Conservation (phyloP, 2,113 vertebrate genomes). For the Tangachromis dhanisi region DNA sequence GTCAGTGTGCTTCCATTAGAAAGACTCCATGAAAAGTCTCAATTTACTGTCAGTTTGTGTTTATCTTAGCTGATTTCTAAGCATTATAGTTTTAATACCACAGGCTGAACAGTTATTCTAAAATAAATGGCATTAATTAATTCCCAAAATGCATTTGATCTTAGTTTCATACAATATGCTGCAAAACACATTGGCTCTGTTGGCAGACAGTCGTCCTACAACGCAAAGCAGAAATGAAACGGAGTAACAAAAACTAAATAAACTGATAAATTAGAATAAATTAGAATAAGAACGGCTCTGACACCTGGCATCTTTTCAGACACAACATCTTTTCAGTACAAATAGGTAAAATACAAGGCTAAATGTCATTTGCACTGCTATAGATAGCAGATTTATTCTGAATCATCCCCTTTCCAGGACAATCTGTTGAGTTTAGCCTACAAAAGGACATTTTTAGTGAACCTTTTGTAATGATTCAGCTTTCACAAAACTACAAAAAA, state of each 20-base stretch:
- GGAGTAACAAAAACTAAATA: rapidly evolving
- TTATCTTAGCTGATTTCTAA: background rate
- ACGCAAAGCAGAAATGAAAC: background rate
- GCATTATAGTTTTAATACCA: background rate
- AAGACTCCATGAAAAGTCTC: background rate
- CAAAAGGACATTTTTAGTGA: background rate
- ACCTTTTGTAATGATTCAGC: background rate
- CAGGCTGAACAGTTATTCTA: background rate
- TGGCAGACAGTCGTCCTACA: background rate
- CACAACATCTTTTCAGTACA: background rate
- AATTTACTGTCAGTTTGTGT: background rate
- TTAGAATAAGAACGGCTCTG: background rate
- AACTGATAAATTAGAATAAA: background rate
- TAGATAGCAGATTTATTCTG: background rate
- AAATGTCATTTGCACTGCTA: background rate
- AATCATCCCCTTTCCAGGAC: background rate
- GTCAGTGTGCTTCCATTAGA: constrained; percentile 30
- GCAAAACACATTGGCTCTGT: background rate
- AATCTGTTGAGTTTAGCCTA: background rate
- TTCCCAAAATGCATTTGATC: background rate
- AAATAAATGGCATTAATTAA: background rate
- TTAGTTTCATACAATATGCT: background rate
- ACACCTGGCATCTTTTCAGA: background rate
- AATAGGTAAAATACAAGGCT: background rate
- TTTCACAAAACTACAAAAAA: background rate